A percentile compares a stretch with the other conserved stretches of the same genome.
These are phyloP conservation scores for Clarias magur DNA, from an alignment of 2,113 vertebrate species.

Conservation along the genomic window DNA sequence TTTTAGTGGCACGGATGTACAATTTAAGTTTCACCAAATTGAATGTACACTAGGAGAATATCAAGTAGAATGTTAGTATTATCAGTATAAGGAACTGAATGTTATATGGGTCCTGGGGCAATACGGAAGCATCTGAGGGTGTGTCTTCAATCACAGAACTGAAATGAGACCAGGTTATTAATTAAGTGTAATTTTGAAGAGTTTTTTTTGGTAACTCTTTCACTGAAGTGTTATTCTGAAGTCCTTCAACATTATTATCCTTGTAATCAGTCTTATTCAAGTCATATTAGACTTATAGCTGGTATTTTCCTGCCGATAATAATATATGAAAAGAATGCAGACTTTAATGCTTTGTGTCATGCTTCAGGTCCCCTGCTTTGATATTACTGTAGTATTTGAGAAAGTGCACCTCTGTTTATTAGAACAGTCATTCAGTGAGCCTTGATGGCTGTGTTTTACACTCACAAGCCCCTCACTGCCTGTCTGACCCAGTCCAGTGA, in stretches of 20 bases:
- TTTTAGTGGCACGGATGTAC: not conserved
- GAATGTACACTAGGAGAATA: conserved; percentile 41
- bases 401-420: conserved; percentile 60
- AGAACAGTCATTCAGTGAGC: conserved; percentile 58
- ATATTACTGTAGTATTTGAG: conserved; percentile 68
- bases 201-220: not conserved
- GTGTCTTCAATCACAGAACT: conserved; percentile 39
- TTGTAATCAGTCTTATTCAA: conserved; percentile 18
- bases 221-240: not conserved
- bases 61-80: conserved; percentile 7
- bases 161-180: conserved; percentile 15
- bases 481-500: conserved; percentile 33
- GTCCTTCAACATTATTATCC: conserved; percentile 8
- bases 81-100: conserved; percentile 13
- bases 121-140: conserved; percentile 1
- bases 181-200: conserved; percentile 2
- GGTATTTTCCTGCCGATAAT: conserved; percentile 12
- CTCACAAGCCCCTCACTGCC: conserved; percentile 38
- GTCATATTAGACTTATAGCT: conserved; percentile 1
- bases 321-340: conserved; percentile 50
- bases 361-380: conserved; percentile 53
- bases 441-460: conserved; percentile 58
- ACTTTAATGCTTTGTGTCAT: conserved; percentile 47
- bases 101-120: conserved; percentile 3
- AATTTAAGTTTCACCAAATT: not conserved